Conservation (phyloP, 2,888 invertebrate genomes). For the Melitaea athalia region DNA sequence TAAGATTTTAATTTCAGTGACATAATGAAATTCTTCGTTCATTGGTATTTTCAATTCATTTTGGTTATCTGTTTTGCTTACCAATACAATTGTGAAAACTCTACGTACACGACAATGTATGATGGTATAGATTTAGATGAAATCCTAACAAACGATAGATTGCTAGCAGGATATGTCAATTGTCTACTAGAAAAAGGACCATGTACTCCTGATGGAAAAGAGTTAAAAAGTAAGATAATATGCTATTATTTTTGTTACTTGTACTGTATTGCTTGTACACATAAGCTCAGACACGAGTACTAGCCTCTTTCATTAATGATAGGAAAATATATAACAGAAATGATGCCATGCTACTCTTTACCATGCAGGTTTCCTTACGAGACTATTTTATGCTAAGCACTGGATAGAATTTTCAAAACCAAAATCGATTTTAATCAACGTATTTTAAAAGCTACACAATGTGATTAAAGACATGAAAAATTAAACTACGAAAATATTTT, state of each 20-base stretch:
- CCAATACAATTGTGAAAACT: constrained; percentile 29
- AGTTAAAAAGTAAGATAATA: constrained; percentile 84
- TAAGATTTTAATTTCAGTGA: constrained; percentile 15
- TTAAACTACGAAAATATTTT: too few species aligned
- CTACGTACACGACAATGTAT: constrained; percentile 85
- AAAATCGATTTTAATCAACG: too few species aligned
- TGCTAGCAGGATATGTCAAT: constrained; percentile 86
- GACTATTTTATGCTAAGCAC: too few species aligned
- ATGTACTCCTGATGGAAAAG: constrained; percentile 88
- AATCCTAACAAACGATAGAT: constrained; percentile 85
- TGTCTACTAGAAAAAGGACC: constrained; percentile 85
- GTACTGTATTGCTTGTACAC: not conserved
- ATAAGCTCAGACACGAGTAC: not conserved
- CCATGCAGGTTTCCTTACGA: too few species aligned
- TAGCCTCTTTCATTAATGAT: too few species aligned
- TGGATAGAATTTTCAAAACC: too few species aligned
- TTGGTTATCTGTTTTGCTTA: constrained; percentile 34
- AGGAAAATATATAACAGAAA: too few species aligned
- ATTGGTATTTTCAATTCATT: constrained; percentile 4
- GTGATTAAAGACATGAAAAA: too few species aligned
- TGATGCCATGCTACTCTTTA: too few species aligned
- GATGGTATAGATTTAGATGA: constrained; percentile 88
- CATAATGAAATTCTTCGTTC: constrained; percentile 36
- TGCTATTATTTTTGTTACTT: not conserved
- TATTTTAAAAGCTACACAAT: too few species aligned